Conservation (phyloP, 2,797 vertebrate species). For the Spondyliosoma cantharus region DNA sequence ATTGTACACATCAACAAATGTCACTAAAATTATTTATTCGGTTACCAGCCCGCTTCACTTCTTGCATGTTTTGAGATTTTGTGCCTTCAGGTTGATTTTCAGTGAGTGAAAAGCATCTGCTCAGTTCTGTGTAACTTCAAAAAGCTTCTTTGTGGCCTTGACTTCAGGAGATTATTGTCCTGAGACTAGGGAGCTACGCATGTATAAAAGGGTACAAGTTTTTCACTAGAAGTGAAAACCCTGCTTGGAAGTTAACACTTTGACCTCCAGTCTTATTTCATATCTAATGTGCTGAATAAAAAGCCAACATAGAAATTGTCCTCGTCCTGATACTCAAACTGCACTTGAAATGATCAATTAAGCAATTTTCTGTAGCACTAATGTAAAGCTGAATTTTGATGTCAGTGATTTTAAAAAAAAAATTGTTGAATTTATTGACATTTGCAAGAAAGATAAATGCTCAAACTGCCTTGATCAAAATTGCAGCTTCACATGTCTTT, state of each 20-base stretch:
- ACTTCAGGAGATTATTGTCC: neutral
- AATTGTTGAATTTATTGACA: no score
- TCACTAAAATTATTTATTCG: neutral
- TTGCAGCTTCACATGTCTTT: slow-evolving; percentile 4
- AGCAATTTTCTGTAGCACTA: neutral
- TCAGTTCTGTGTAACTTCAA: neutral
- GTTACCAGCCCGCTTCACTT: neutral
- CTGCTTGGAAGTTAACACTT: neutral
- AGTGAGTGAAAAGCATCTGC: neutral
- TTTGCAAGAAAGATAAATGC: neutral
- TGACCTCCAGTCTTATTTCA: neutral
- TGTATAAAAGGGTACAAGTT: neutral
- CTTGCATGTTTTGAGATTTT: neutral
- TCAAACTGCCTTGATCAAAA: slow-evolving; percentile 20
- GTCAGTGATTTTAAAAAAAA: neutral
- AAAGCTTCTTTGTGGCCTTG: neutral
- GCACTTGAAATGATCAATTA: slow-evolving; percentile 2
- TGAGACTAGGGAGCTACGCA: neutral
- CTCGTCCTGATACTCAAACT: neutral
- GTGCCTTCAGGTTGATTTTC: neutral
- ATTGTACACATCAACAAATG: no score
- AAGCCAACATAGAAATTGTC: neutral
- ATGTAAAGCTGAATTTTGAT: neutral
- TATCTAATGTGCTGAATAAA: neutral
- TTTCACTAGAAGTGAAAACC: neutral